phyloP scores from a whole-genome alignment of 2,888 invertebrate genomes.

The Liopterus haemorrhoidalis region DNA sequence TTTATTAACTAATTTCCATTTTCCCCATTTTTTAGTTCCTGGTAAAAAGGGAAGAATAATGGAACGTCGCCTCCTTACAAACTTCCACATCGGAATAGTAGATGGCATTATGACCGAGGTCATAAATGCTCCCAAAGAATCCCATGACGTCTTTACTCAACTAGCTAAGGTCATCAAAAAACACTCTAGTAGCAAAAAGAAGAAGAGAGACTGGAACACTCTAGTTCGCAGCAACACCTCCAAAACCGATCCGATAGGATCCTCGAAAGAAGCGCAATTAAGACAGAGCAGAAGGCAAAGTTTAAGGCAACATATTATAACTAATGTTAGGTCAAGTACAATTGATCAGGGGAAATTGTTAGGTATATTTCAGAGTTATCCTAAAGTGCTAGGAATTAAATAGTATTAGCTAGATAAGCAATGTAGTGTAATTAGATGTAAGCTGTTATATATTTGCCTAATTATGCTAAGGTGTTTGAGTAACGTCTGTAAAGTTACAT shows the following conservation, averaged over 20 bases:
- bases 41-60: constrained; percentile 81
- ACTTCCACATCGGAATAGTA: constrained; percentile 85
- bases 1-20: too few species aligned
- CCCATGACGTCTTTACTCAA: constrained; percentile 76
- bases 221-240: constrained; percentile 67
- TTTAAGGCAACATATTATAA: constrained; percentile 63
- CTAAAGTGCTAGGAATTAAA: too few species aligned
- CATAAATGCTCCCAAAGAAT: constrained; percentile 59
- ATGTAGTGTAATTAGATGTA: too few species aligned
- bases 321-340: constrained; percentile 57
- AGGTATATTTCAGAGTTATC: constrained; percentile 53
- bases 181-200: constrained; percentile 48
- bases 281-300: constrained; percentile 62
- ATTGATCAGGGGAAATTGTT: constrained; percentile 70
- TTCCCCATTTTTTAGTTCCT: too few species aligned
- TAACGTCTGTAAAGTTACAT: too few species aligned
- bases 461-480: too few species aligned
- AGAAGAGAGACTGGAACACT: constrained; percentile 79
- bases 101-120: constrained; percentile 75
- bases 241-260: constrained; percentile 71
- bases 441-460: too few species aligned
- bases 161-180: constrained; percentile 76
- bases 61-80: constrained; percentile 79
- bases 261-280: constrained; percentile 60
- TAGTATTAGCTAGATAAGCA: too few species aligned